Percentiles rank a stretch among this genome's conserved stretches.
Evolutionary conservation across 2,797 vertebrate species (phyloP).

Genomic region (Eulemur rubriventer): DNA sequence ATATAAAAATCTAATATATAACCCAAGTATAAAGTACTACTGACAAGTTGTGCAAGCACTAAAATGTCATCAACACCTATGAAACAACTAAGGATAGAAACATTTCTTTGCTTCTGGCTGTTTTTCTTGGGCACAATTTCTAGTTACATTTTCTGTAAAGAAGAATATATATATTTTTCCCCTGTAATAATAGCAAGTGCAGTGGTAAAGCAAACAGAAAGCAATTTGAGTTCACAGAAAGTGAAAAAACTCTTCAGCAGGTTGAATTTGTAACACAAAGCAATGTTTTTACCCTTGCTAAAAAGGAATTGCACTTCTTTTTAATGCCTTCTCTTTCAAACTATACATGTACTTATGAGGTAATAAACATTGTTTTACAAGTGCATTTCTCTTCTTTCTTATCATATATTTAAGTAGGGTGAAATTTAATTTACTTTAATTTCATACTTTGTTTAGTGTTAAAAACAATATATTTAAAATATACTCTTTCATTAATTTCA

Average conservation of each 20-base stretch:
- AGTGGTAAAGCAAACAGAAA: constrained; percentile 71
- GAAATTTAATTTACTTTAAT: constrained; percentile 68
- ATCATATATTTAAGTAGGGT: constrained; percentile 76
- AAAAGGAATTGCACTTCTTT: constrained; percentile 85
- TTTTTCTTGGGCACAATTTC: constrained; percentile 67
- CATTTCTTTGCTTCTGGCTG: constrained; percentile 77
- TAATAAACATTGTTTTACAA: constrained; percentile 85
- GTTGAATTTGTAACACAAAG: constrained; percentile 70
- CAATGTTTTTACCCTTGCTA: constrained; percentile 79
- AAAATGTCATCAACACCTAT: constrained; percentile 63
- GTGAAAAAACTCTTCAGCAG: constrained; percentile 72
- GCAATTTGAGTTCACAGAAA: constrained; percentile 38
- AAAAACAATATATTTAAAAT: constrained; percentile 87
- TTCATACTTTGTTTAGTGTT: constrained; percentile 74
- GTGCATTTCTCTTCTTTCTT: constrained; percentile 79
- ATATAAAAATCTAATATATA: constrained; percentile 70
- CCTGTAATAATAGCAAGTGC: constrained; percentile 66
- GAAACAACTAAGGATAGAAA: constrained; percentile 76
- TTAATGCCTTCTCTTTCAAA: constrained; percentile 84
- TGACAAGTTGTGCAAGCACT: constrained; percentile 70
- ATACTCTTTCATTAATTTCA: constrained; percentile 85
- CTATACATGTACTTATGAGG: constrained; percentile 81
- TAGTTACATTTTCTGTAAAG: constrained; percentile 70
- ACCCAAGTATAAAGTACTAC: constrained; percentile 70
- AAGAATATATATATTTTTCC: constrained; percentile 66